Evolutionary conservation across 2,113 vertebrate species (phyloP), one percentile per base, ranked within the genome.

Genomic region (Solea senegalensis): DNA sequence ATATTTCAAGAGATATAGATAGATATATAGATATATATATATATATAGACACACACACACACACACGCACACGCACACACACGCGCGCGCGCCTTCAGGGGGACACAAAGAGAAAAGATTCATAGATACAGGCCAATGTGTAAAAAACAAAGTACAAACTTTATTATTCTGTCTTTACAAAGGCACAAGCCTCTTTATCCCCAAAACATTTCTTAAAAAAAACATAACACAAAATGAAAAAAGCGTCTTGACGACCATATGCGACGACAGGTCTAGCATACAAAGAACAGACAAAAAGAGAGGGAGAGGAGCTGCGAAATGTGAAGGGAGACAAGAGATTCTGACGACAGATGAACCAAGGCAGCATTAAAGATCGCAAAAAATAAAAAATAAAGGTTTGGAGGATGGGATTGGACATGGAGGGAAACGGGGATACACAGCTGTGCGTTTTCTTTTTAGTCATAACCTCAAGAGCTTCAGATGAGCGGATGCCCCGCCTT

Each of bases 81-180:
- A n/a, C n/a, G n/a, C n/a, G n/a, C n/a, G n/a, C n/a, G n/a, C n/a
- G n/a, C n/a, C n/a, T n/a, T n/a, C n/a, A n/a, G n/a, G n/a, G n/a
- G n/a, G n/a, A n/a, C n/a, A 44, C 13, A 46, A 50, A 7, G 8
- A 14, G 7, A 59, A 69, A 45, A 68, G 5, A 71, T 21, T 72
- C 55, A 39, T 10, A 81, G 68, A 51, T 8, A 46, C 40, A 62
- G 76, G 66, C 60, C 53, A 78, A 78, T 55, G 69, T 85, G 79
- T 93, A 94, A 90, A 94, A 94, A 94, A 94, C 87, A 90, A 92
- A 93, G 97, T 98, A 99, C 96, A 98, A 98, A 99, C 94, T 98
- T 99, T 99, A 98, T 99, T 98, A 96, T 97, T 94, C 94, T 96
- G 95, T 97, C 95, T 99, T 98, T 98, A 97, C 96, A 98, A 98